These are phyloP conservation scores for Drosophila crucigera DNA, from an alignment of 2,888 invertebrate species.

Conservation along the genomic window DNA sequence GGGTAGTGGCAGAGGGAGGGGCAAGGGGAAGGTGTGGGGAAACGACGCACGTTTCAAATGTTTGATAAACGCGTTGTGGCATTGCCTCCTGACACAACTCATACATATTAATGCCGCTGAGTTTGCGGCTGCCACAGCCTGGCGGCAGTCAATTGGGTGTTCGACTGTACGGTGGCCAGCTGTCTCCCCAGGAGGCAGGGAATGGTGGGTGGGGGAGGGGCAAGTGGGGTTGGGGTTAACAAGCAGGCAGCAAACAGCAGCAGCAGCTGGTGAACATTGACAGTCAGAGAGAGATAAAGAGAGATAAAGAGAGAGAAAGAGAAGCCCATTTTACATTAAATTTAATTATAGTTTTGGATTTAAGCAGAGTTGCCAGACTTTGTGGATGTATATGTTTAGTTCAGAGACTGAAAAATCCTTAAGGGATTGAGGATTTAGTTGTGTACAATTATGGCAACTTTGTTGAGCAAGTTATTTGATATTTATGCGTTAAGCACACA, in stretches of 20 bases:
- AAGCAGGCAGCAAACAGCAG: conserved; percentile 2
- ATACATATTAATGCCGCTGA: conserved; percentile 70
- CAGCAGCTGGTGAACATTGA: conserved; percentile 30
- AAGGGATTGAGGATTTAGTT: neutral
- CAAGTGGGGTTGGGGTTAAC: conserved; percentile 17
- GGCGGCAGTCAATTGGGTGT: conserved; percentile 43
- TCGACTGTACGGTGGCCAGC: conserved; percentile 31
- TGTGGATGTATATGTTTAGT: neutral
- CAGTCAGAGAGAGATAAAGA: too few relatives aligned
- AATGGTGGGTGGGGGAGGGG: neutral
- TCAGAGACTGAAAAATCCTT: neutral
- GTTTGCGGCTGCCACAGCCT: conserved; percentile 4
- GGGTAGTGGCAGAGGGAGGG: neutral
- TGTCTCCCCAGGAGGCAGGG: neutral
- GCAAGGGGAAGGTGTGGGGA: neutral
- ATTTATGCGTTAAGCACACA: neutral
- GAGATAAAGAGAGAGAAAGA: conserved; percentile 7
- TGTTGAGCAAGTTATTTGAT: neutral
- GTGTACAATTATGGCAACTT: neutral
- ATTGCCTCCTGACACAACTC: conserved; percentile 70
- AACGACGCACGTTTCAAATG: conserved; percentile 55
- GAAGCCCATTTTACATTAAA: conserved; percentile 7
- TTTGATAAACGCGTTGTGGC: conserved; percentile 77
- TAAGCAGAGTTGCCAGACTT: neutral
- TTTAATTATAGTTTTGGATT: conserved; percentile 4